Evolutionary conservation across 1,140 invertebrate species (phyloP).

Genomic region (Chrysomallon squamiferum): DNA sequence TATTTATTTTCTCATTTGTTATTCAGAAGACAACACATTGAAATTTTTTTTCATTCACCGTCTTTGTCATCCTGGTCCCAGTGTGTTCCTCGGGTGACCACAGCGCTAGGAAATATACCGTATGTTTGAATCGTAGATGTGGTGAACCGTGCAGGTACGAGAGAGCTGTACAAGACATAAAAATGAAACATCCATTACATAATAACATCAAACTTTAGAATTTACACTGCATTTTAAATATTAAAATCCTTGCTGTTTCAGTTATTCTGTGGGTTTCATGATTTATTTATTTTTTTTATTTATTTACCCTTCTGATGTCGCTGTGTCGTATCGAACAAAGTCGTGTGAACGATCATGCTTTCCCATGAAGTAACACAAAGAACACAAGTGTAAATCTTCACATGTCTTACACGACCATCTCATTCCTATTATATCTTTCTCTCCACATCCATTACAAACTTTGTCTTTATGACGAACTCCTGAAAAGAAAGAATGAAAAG

Average conservation of each 20-base stretch:
- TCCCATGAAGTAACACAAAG: conserved; percentile 36
- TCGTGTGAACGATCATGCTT: conserved; percentile 37
- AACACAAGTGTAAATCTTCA: conserved; percentile 31
- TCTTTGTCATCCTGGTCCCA: conserved; percentile 59
- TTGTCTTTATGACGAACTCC: conserved; percentile 35
- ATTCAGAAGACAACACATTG: too few relatives aligned
- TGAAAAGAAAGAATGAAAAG: too few relatives aligned
- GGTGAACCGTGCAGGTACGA: conserved; percentile 1
- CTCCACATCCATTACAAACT: conserved; percentile 31
- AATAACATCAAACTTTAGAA: too few relatives aligned
- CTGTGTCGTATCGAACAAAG: conserved; percentile 31
- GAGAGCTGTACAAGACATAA: too few relatives aligned
- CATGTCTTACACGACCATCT: conserved; percentile 41
- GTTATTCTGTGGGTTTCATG: too few relatives aligned
- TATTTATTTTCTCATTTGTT: conserved; percentile 53
- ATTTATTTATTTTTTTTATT: too few relatives aligned
- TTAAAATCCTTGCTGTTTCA: too few relatives aligned
- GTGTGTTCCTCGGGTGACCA: conserved; percentile 68
- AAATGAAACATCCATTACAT: too few relatives aligned
- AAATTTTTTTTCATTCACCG: too few relatives aligned
- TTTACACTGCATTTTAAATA: too few relatives aligned
- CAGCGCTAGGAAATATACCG: conserved; percentile 85
- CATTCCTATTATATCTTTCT: conserved; percentile 27
- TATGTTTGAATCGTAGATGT: conserved; percentile 62
- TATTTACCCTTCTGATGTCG: conserved; percentile 15